Conservation (phyloP, 2,888 invertebrate genomes). For the Seira sanloemensis region DNA sequence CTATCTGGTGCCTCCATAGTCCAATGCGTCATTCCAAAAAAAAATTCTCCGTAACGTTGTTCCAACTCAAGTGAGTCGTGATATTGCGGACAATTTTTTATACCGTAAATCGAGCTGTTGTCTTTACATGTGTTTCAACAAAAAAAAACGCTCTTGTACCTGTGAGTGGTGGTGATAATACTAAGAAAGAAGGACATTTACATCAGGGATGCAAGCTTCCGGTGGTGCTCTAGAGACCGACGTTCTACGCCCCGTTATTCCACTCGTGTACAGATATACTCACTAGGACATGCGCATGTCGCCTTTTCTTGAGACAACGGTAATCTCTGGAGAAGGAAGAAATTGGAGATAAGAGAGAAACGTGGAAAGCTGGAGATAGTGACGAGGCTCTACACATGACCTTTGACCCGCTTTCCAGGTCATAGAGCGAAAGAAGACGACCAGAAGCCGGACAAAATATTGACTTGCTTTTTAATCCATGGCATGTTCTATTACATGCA, state of each 20-base stretch:
- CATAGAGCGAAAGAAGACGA: neutral
- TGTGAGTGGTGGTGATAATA: no score
- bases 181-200: neutral
- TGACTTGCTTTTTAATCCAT: slow-evolving; percentile 12
- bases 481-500: neutral
- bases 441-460: neutral
- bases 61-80: no score
- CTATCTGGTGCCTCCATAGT: neutral
- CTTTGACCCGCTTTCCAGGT: neutral
- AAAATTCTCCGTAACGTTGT: no score
- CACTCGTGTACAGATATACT: neutral
- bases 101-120: no score
- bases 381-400: neutral
- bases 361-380: no score
- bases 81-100: no score
- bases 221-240: neutral
- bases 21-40: neutral
- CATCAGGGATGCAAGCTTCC: neutral
- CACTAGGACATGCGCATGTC: no score
- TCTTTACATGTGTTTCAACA: no score
- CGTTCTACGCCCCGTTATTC: neutral
- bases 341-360: no score
- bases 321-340: no score
- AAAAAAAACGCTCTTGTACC: no score
- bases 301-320: no score